phyloP scores from a whole-genome alignment of 92 coral and sea anemone genomes.

The Epizoanthus scotinus region DNA sequence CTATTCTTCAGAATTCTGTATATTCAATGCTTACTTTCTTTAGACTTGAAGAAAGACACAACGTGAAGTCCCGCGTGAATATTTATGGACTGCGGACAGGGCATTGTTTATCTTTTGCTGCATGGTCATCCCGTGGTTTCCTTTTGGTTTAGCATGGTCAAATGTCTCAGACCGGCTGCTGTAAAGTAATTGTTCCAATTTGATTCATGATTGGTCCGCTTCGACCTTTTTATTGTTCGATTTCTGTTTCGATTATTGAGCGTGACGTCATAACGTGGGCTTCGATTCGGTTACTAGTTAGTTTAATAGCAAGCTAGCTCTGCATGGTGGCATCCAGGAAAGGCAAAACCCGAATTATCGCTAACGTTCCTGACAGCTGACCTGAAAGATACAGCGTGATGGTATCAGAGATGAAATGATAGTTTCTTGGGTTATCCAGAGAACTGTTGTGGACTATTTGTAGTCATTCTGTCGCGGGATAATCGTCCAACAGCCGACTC shows the following conservation, averaged over 20 bases:
- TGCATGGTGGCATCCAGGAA: slow-evolving; percentile 28
- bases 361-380: neutral
- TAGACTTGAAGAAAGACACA: neutral
- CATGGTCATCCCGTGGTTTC: slow-evolving; percentile 33
- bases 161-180: slow-evolving; percentile 1
- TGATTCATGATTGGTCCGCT: slow-evolving; percentile 24
- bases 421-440: neutral
- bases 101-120: slow-evolving; percentile 24
- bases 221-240: neutral
- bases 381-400: neutral
- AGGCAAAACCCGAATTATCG: neutral
- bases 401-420: neutral
- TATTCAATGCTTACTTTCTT: neutral
- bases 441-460: slow-evolving; percentile 4
- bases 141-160: neutral
- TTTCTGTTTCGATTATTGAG: slow-evolving; percentile 1
- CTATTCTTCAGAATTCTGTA: neutral
- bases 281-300: neutral
- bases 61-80: slow-evolving; percentile 8
- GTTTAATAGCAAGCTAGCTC: neutral
- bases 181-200: slow-evolving; percentile 12
- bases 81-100: neutral
- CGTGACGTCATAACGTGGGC: slow-evolving; percentile 32
- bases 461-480: neutral
- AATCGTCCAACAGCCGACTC: neutral